Evolutionary conservation across 2,113 vertebrate species (phyloP).

Genomic region (Atherinomorus stipes): DNA sequence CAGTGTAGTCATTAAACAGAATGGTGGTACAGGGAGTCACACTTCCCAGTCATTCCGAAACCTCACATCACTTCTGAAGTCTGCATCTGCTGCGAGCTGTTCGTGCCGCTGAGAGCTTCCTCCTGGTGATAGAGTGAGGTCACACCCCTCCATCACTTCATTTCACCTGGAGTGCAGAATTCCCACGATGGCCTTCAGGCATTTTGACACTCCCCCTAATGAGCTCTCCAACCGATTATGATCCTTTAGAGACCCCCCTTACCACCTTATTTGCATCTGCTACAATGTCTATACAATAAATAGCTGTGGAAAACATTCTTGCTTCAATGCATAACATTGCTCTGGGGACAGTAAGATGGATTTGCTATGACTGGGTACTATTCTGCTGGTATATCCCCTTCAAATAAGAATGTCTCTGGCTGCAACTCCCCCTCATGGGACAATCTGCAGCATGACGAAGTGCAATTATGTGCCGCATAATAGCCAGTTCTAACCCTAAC

Average conservation of each 20-base stretch:
- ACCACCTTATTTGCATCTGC: constrained; percentile 44
- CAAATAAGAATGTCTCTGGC: constrained; percentile 60
- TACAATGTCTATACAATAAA: constrained; percentile 49
- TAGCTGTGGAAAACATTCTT: constrained; percentile 47
- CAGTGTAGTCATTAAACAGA: constrained; percentile 13
- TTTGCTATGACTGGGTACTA: constrained; percentile 67
- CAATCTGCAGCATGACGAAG: constrained; percentile 79
- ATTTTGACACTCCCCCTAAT: constrained; percentile 43
- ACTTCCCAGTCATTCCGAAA: constrained; percentile 18
- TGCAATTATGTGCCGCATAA: constrained; percentile 79
- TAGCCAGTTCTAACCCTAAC: constrained; percentile 75
- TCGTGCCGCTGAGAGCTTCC: constrained; percentile 25
- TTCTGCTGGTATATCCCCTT: constrained; percentile 65
- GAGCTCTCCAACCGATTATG: constrained; percentile 63
- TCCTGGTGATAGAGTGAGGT: constrained; percentile 36
- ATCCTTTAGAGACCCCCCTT: constrained; percentile 34
- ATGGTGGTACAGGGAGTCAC: constrained; percentile 3
- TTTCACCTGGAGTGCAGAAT: constrained; percentile 19
- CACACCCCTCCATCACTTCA: constrained; percentile 33
- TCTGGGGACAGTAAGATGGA: constrained; percentile 71
- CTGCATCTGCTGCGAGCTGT: constrained; percentile 35
- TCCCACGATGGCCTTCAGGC: constrained; percentile 39
- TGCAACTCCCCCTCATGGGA: constrained; percentile 65
- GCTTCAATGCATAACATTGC: constrained; percentile 61
- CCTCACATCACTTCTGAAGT: constrained; percentile 21